A percentile compares a stretch with the other conserved stretches of the same genome.
phyloP scores from a whole-genome alignment of 1,140 invertebrate species.

The Drosophila cardini region DNA sequence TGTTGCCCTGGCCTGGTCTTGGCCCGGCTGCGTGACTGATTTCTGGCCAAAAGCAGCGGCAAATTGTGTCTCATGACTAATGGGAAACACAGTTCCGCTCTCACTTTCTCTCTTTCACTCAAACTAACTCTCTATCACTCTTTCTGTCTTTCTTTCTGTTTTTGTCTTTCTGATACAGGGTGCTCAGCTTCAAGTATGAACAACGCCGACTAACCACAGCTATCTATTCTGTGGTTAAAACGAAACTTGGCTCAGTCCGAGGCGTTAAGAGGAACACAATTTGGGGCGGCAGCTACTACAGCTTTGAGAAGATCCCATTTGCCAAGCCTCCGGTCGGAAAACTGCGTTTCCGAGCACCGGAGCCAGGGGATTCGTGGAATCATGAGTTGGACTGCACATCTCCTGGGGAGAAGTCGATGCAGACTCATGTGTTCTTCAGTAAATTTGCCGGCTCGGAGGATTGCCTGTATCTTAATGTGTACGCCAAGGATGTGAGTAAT shows the following conservation, averaged over 20 bases:
- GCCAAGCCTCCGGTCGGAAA: slow-evolving; percentile 90
- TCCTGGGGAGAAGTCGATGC: slow-evolving; percentile 75
- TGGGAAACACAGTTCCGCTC: slow-evolving; percentile 2
- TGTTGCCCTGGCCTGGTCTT: slow-evolving; percentile 1
- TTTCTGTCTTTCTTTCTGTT: not conserved
- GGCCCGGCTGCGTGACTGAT: slow-evolving; percentile 36
- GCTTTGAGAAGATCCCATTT: slow-evolving; percentile 89
- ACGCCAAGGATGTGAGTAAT: slow-evolving; percentile 83
- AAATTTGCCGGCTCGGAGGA: slow-evolving; percentile 85
- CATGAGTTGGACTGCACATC: slow-evolving; percentile 80
- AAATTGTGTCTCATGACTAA: slow-evolving; percentile 17
- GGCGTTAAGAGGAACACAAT: slow-evolving; percentile 71
- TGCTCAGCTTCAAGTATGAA: slow-evolving; percentile 72
- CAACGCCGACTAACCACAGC: slow-evolving; percentile 73
- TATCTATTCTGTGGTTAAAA: slow-evolving; percentile 64
- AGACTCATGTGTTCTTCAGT: slow-evolving; percentile 74
- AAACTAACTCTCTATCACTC: no score
- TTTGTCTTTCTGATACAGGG: slow-evolving; percentile 56
- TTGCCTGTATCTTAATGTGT: slow-evolving; percentile 86
- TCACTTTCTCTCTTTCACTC: not conserved
- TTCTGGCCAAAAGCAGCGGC: slow-evolving; percentile 23
- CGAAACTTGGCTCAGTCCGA: slow-evolving; percentile 62
- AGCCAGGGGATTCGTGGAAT: slow-evolving; percentile 85
- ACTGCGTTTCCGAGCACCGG: slow-evolving; percentile 87
- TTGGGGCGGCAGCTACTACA: slow-evolving; percentile 80